Conservation (phyloP, 2,113 vertebrate genomes). For the Gymnogyps californianus region DNA sequence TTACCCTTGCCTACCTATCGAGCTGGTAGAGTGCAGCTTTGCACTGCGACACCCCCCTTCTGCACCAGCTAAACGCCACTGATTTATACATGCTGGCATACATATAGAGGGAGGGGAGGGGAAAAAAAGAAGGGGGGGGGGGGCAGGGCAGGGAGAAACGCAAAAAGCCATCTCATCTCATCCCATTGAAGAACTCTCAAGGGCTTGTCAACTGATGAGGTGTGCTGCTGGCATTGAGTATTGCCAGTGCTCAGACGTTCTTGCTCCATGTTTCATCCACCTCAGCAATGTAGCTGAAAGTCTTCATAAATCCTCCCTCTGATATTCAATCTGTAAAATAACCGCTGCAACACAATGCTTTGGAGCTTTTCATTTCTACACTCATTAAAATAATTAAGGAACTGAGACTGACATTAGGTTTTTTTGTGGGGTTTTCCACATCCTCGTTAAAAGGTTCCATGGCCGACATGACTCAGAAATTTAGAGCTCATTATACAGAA, state of each 20-base stretch:
- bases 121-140: fast-evolving
- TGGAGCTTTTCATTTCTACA: slow-evolving; percentile 22
- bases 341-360: neutral
- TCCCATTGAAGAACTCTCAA: neutral
- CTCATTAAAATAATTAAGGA: slow-evolving; percentile 55
- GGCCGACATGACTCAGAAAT: slow-evolving; percentile 41
- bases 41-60: fast-evolving
- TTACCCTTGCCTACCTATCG: fast-evolving
- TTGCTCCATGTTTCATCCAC: neutral
- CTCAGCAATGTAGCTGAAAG: neutral
- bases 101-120: fast-evolving
- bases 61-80: neutral
- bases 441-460: slow-evolving; percentile 28
- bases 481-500: slow-evolving; percentile 53
- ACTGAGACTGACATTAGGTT: neutral
- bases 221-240: neutral
- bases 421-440: neutral
- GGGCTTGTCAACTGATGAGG: neutral
- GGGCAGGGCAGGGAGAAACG: neutral
- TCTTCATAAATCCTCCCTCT: neutral
- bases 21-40: neutral
- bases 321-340: slow-evolving; percentile 10
- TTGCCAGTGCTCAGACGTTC: neutral
- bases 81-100: neutral
- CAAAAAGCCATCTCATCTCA: neutral